These are phyloP conservation scores for Noctua janthe DNA, from an alignment of 2,888 invertebrate genomes.

Conservation along the genomic window DNA sequence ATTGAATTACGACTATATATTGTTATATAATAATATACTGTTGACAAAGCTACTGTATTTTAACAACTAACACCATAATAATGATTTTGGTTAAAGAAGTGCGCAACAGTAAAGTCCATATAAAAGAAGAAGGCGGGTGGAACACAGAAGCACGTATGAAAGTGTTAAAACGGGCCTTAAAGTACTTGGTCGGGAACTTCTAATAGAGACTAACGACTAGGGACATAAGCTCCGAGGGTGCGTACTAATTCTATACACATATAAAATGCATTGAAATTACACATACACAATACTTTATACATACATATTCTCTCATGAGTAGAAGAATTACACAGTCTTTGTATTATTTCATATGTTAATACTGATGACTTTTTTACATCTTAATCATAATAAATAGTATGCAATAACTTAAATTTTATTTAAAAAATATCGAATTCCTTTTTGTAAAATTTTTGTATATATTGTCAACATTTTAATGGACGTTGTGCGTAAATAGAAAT, in stretches of 20 bases:
- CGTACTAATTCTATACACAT: conserved; percentile 84
- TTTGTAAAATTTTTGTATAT: conserved; percentile 77
- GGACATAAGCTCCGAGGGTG: conserved; percentile 89
- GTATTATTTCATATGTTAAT: conserved; percentile 86
- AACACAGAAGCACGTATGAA: conserved; percentile 70
- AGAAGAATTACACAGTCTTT: conserved; percentile 88
- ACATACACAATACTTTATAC: conserved; percentile 74
- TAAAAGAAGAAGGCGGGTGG: conserved; percentile 60
- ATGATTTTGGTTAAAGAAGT: conserved; percentile 49
- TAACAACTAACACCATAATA: conserved; percentile 60
- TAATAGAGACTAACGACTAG: conserved; percentile 88
- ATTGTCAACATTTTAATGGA: conserved; percentile 87
- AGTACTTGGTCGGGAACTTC: conserved; percentile 89
- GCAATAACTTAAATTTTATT: conserved; percentile 74
- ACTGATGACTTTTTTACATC: conserved; percentile 82
- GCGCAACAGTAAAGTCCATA: conserved; percentile 53
- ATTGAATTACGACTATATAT: conserved; percentile 42
- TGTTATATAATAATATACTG: conserved; percentile 47
- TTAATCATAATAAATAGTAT: conserved; percentile 74
- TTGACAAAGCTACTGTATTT: conserved; percentile 61
- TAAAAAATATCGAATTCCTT: conserved; percentile 77
- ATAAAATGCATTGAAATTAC: conserved; percentile 80
- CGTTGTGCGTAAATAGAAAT: conserved; percentile 84
- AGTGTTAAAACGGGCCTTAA: conserved; percentile 85
- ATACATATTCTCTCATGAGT: conserved; percentile 84